Evolutionary conservation across 2,888 invertebrate species (phyloP).

Genomic region (Horisme vitalbata): DNA sequence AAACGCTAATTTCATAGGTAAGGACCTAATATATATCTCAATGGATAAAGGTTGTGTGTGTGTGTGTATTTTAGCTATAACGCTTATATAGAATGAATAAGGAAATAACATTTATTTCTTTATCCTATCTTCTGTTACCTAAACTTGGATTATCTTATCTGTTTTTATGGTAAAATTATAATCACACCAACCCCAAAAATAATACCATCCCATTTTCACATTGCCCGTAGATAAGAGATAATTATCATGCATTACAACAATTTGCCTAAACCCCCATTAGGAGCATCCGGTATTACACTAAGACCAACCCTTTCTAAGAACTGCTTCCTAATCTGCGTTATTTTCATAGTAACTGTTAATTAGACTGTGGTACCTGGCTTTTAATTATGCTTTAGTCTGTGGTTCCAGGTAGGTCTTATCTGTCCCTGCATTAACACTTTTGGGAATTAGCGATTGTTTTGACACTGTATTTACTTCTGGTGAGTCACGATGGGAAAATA

Average conservation of each 20-base stretch:
- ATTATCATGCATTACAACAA: constrained; percentile 29
- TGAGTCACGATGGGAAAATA: constrained; percentile 32
- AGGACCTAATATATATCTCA: too few relatives aligned
- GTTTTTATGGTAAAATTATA: background rate
- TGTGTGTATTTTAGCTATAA: too few relatives aligned
- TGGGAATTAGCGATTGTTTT: constrained; percentile 44
- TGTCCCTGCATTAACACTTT: constrained; percentile 54
- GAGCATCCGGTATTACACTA: constrained; percentile 45
- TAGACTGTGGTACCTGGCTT: background rate
- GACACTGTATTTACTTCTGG: constrained; percentile 37
- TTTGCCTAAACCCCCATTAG: constrained; percentile 49
- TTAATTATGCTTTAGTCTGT: constrained; percentile 28
- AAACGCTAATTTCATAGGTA: too few relatives aligned
- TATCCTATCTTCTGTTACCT: too few relatives aligned
- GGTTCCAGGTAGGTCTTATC: constrained; percentile 56
- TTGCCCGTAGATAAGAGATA: constrained; percentile 10
- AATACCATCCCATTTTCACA: constrained; percentile 1
- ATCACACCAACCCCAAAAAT: constrained; percentile 3
- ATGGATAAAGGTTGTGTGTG: too few relatives aligned
- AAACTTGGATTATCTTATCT: too few relatives aligned
- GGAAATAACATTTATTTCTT: too few relatives aligned
- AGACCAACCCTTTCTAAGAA: constrained; percentile 24
- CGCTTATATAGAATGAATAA: too few relatives aligned
- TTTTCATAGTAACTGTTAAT: constrained; percentile 22
- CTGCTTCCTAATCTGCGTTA: constrained; percentile 12